Base-by-base conservation (phyloP, 2,888 invertebrate genomes). In the Bursaphelenchus okinawaensis region DNA sequence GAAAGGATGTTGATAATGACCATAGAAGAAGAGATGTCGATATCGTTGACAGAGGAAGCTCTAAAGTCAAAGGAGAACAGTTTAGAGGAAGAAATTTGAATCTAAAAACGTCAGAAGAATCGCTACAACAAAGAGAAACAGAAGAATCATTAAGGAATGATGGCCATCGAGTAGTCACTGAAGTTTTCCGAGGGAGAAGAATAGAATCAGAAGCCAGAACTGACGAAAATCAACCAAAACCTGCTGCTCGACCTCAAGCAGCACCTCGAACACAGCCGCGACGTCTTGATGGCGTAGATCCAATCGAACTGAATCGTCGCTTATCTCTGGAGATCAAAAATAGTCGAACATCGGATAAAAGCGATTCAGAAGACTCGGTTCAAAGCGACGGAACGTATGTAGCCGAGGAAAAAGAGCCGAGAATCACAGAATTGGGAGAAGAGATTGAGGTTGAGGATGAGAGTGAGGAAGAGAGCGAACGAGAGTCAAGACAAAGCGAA, bases 371-470 rank as follows among this genome's bases (percentile, higher is more conserved):
- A n/a, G 23, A 23, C 12, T 54, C 54, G 16, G 54, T 26, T 16
- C 40, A 54, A 29, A 59, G 60, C 51, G 24, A 9, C 12, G 51
- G 20, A n/a, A 59, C 60, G 3, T 59, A 16, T 27, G 40, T 50
- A 16, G 23, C 29, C n/a, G 63, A 63, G 31, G 26, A 63, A 51
- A 61, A 20, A 28, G 23, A 51, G 12, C 55, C 64, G 27, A 26
- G 23, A 19, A 64, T 63, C n/a, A 54, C 22, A 12, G 66, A 68
- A 12, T 24, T 62, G 24, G 28, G 22, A 19, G 26, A 66, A 20
- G 58, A 66, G 28, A 26, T 68, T 12, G 57, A 28, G 7, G 51
- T 52, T 24, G 51, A 69, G 19, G 2, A 63, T 9, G 65, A 66
- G 54, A 23, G 52, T 24, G 56, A 54, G 28, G 54, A 23, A 52